Base-by-base conservation (phyloP, 2,797 vertebrate species). In the Scarus forsteni region DNA sequence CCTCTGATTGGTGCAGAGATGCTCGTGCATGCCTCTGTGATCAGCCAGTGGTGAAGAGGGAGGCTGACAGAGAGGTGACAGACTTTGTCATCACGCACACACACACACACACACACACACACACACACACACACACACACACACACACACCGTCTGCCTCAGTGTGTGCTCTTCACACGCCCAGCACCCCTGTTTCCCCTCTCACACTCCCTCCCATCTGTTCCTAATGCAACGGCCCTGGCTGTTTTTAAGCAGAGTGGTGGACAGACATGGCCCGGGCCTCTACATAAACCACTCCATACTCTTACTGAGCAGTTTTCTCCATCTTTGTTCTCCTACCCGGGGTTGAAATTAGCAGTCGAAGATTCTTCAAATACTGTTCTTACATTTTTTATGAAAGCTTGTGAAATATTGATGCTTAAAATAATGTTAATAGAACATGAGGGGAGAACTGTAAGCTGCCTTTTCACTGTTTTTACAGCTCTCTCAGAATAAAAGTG, bases 191-290 rank as follows among this genome's bases (percentile, higher is more conserved):
- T 3, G 57, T 73, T 85, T 85, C 82, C 78, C 81, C 78, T 60
- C 81, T 88, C 83, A 50, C 83, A 66, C 76, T 45, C 84, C 36
- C 77, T 80, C 80, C 85, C 89, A 90, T 91, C 88, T 90, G 90
- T 68, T 90, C 76, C 70, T 77, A 70, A 77, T 85, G 86, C 80
- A 73, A 85, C 80, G 80, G 80, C 84, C 77, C 84, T 86, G 72
- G 75, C 74, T 84, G 77, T 82, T 74, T 86, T 79, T 46, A 83
- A 72, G 81, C 68, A 45, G 54, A 12, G 72, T 80, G 85, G 77
- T 84, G 87, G 83, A 85, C 81, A 82, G 66, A 64, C 85, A 80
- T 76, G 85, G 75, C 75, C 75, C 63, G 77, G 56, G 60, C 50
- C 66, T 60, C 57, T 14, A 60, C 57, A 18, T 71, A 51, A 77